Conservation (phyloP, 1,140 invertebrate genomes). For the Drosophila mayri region DNA sequence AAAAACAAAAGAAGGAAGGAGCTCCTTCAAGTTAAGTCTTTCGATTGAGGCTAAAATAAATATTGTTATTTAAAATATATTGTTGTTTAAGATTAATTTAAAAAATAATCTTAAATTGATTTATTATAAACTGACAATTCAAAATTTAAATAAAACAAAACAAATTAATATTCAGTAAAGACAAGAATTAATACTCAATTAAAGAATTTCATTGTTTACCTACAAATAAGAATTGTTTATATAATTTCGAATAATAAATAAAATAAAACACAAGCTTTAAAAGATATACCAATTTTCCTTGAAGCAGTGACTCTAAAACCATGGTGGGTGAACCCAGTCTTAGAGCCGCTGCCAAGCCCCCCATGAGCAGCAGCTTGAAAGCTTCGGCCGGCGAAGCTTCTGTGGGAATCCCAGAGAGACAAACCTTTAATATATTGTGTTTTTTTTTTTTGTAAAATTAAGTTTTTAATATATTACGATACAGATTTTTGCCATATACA, state of each 20-base stretch:
- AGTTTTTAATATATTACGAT: constrained; percentile 81
- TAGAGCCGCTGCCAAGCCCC: constrained; percentile 31
- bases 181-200: no score
- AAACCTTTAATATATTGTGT: not conserved
- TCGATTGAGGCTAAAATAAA: no score
- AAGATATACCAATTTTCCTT: not conserved
- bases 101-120: no score
- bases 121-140: no score
- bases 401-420: not conserved
- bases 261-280: not conserved
- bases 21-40: no score
- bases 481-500: constrained; percentile 75
- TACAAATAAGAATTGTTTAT: not conserved
- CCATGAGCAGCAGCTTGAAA: constrained; percentile 6
- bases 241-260: not conserved
- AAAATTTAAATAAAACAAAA: not conserved
- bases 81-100: no score
- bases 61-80: no score
- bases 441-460: constrained; percentile 72
- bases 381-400: constrained; percentile 17
- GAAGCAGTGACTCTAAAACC: not conserved
- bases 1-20: not conserved
- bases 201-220: not conserved
- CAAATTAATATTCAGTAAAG: not conserved
- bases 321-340: constrained; percentile 18